phyloP scores from a whole-genome alignment of 1,140 invertebrate species.

The Nilaparvata lugens region DNA sequence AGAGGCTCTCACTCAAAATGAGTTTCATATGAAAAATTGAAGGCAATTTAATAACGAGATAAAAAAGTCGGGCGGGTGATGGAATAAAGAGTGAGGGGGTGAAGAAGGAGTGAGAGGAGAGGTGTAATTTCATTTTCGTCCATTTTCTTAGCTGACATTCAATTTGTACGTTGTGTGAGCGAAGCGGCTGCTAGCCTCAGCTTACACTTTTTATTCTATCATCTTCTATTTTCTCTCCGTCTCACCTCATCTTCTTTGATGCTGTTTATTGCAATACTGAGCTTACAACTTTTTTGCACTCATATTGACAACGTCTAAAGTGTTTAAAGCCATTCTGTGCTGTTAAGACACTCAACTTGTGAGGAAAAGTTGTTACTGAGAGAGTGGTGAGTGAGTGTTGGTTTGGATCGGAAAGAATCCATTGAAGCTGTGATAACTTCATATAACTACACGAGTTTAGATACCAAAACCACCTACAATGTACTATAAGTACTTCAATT shows the following conservation, averaged over 20 bases:
- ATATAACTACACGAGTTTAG: no score
- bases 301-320: no score
- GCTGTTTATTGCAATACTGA: no score
- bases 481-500: no score
- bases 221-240: background rate
- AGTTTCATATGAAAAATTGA: constrained; percentile 6
- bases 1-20: background rate
- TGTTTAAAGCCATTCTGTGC: no score
- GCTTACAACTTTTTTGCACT: no score
- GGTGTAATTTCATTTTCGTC: constrained; percentile 11
- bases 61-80: background rate
- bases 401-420: no score
- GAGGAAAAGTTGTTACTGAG: no score
- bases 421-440: no score
- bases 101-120: background rate
- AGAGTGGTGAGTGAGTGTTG: no score
- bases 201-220: background rate
- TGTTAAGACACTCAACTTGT: no score
- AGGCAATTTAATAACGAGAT: constrained; percentile 4
- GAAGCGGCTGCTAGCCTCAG: constrained; percentile 1
- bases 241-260: background rate
- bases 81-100: background rate
- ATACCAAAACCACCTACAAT: no score
- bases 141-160: constrained; percentile 8
- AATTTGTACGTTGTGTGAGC: background rate